Evolutionary conservation across 2,888 invertebrate species (phyloP).

Genomic region (Mactromeris polynyma): DNA sequence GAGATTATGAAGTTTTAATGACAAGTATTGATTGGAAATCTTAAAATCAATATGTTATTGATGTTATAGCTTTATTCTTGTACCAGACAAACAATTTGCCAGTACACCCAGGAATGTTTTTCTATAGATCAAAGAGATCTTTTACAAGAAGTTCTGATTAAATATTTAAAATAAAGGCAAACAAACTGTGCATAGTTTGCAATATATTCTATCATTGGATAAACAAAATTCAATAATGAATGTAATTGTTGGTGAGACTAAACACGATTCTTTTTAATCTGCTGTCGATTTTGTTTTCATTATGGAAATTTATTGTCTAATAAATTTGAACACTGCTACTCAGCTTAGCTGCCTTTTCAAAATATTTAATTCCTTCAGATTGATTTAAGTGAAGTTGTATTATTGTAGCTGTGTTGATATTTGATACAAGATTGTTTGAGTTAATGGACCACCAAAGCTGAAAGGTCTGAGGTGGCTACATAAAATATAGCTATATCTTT

Average conservation of each 20-base stretch:
- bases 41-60: conserved; percentile 4
- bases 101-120: background rate
- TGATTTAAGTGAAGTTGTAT: background rate
- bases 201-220: background rate
- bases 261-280: background rate
- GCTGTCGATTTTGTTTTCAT: conserved; percentile 12
- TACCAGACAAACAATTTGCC: conserved; percentile 2
- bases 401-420: background rate
- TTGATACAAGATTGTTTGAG: background rate
- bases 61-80: background rate
- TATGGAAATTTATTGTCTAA: conserved; percentile 14
- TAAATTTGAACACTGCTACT: background rate
- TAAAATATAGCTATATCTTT: background rate
- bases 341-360: background rate
- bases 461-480: background rate
- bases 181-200: background rate
- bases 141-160: background rate
- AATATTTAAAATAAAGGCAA: conserved; percentile 14
- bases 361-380: background rate
- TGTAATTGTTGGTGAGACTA: background rate
- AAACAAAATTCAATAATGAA: background rate
- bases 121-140: conserved; percentile 3
- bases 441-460: conserved; percentile 1
- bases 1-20: background rate
- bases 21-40: background rate